Evolutionary conservation across 2,888 invertebrate species (phyloP).

Genomic region (Drosophila nigricruria): DNA sequence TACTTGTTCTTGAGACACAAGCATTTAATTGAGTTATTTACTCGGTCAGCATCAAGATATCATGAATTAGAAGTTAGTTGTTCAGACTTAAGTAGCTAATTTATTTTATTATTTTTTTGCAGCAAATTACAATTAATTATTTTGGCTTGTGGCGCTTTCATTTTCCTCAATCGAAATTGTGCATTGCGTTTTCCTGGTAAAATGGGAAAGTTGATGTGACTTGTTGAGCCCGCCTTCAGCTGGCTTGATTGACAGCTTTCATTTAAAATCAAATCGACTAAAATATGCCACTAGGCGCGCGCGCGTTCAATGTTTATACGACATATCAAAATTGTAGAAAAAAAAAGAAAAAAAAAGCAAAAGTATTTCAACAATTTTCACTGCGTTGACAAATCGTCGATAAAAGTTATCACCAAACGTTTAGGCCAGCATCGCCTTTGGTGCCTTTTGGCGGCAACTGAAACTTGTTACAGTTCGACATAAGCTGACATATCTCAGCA

Average conservation of each 20-base stretch:
- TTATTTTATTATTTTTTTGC: background rate
- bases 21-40: constrained; percentile 38
- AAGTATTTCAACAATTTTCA: constrained; percentile 67
- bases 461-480: constrained; percentile 60
- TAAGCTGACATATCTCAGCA: constrained; percentile 26
- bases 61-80: constrained; percentile 1
- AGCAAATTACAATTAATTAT: constrained; percentile 45
- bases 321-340: constrained; percentile 24
- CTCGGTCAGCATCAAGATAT: background rate
- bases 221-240: constrained; percentile 54
- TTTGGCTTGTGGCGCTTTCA: constrained; percentile 66
- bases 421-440: constrained; percentile 31
- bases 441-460: constrained; percentile 28
- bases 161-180: constrained; percentile 63
- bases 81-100: background rate
- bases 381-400: constrained; percentile 28
- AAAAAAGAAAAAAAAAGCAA: constrained; percentile 50
- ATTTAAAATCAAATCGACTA: constrained; percentile 78
- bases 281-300: constrained; percentile 55
- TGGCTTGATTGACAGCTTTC: constrained; percentile 83
- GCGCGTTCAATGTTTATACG: constrained; percentile 31
- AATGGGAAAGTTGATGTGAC: constrained; percentile 72
- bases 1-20: constrained; percentile 33
- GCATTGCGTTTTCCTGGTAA: constrained; percentile 69
- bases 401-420: constrained; percentile 32